Percentiles rank a stretch among this genome's conserved stretches.
Evolutionary conservation across 2,797 vertebrate species (phyloP).

Genomic region (Halcyon badia): DNA sequence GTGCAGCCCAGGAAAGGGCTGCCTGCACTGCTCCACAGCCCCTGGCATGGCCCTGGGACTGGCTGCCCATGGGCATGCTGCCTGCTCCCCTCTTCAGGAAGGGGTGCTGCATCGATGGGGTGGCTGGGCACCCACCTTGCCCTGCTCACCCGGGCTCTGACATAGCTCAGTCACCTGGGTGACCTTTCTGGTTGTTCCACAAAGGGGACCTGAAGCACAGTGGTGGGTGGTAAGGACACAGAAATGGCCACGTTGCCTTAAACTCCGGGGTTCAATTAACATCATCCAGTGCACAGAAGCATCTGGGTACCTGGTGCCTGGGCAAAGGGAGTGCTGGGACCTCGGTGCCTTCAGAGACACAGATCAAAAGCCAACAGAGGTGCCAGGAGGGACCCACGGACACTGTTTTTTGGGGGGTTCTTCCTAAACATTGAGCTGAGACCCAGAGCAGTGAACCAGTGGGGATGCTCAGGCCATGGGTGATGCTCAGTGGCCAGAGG

Average conservation of each 20-base stretch:
- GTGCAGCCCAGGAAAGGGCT: background rate
- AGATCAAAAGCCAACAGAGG: background rate
- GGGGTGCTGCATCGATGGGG: background rate
- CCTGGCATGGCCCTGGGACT: background rate
- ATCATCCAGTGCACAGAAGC: accelerated
- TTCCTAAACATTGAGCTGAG: background rate
- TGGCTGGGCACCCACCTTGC: accelerated
- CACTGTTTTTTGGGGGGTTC: accelerated
- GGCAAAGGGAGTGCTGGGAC: background rate
- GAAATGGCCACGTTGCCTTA: background rate
- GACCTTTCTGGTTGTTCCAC: background rate
- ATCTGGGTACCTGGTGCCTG: accelerated
- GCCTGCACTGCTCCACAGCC: background rate
- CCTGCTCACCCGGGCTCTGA: accelerated
- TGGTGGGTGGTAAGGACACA: background rate
- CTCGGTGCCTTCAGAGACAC: accelerated
- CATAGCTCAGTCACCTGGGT: background rate
- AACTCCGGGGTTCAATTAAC: accelerated
- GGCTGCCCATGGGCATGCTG: accelerated
- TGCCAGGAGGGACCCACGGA: accelerated
- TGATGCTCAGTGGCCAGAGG: background rate
- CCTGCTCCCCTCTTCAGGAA: background rate
- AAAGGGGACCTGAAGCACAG: background rate
- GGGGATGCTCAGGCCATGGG: accelerated
- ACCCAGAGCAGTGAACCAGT: background rate